Evolutionary conservation across 2,113 vertebrate species (phyloP).

Genomic region (Dicrurus megarhynchus): DNA sequence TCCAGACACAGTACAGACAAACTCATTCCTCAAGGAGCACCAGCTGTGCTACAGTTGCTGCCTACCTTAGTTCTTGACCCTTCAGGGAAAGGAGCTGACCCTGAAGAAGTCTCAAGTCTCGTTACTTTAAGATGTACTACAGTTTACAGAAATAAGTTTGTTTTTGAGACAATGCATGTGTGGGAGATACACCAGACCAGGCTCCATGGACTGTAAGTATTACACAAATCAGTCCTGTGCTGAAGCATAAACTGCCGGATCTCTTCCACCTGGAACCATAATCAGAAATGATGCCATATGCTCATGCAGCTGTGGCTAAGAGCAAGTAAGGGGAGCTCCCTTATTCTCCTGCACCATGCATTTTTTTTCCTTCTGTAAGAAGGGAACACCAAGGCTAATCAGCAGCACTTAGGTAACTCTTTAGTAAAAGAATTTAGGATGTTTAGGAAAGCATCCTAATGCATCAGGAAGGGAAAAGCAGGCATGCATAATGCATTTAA

Average conservation of each 20-base stretch:
- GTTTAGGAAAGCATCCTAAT: neutral
- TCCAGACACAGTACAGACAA: neutral
- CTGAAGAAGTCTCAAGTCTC: neutral
- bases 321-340: neutral
- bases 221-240: neutral
- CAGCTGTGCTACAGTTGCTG: neutral
- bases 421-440: neutral
- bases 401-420: neutral
- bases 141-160: neutral
- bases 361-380: neutral
- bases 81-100: neutral
- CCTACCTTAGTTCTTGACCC: neutral
- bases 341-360: neutral
- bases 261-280: neutral
- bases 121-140: neutral
- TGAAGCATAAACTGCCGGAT: neutral
- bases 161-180: neutral
- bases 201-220: neutral
- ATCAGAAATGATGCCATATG: neutral
- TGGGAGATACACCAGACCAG: neutral
- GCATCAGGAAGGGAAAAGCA: neutral
- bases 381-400: neutral
- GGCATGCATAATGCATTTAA: neutral
- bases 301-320: neutral
- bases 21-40: neutral